Evolutionary conservation across 53 echinoderm and acorn worm genomes (phyloP), one percentile per base, ranked within the genome.

Genomic region (Holothuria leucospilota): DNA sequence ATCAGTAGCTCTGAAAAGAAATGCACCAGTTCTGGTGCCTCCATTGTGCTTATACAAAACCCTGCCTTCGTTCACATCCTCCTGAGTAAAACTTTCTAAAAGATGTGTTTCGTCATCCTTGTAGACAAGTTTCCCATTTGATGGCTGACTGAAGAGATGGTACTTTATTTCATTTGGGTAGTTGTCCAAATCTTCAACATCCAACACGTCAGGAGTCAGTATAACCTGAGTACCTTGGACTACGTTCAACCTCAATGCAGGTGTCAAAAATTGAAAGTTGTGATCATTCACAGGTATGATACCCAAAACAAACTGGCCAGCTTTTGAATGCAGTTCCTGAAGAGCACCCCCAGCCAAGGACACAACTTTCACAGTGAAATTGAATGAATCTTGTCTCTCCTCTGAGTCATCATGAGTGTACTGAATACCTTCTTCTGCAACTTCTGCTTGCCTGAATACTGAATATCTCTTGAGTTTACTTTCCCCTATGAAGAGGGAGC

Each of bases 371-470:
- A 99, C 79, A 13, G 92, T 89, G 46, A 99, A 93, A 51, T 92
- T 95, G 73, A 99, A 93, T 21, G 89, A 85, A 69, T 99, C 99
- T 20, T 75, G 39, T 26, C 86, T 64, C 14, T 94, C 93, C 20
- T 99, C 99, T 8, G 99, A 94, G 82, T 94, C 92, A 81, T 99
- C 94, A 82, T 99, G 99, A 25, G 78, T 72, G 78, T 99, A 99
- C 75, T 75, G 69, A 21, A 99, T 85, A 28, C 90, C 94, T 16
- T 73, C 86, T 14, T 81, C 74, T 1, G 59, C 78, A 25, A 93
- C 77, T 46, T 92, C 84, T 11, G 86, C 91, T 86, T 87, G 91
- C 29, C 86, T 87, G 69, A 92, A 91, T 20, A 84, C 85, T 56
- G 94, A 88, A 89, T 61, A 85, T 25, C 63, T 67, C 29, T 59